phyloP scores from a whole-genome alignment of 2,797 vertebrate genomes.

The Macroramphosus scolopax region DNA sequence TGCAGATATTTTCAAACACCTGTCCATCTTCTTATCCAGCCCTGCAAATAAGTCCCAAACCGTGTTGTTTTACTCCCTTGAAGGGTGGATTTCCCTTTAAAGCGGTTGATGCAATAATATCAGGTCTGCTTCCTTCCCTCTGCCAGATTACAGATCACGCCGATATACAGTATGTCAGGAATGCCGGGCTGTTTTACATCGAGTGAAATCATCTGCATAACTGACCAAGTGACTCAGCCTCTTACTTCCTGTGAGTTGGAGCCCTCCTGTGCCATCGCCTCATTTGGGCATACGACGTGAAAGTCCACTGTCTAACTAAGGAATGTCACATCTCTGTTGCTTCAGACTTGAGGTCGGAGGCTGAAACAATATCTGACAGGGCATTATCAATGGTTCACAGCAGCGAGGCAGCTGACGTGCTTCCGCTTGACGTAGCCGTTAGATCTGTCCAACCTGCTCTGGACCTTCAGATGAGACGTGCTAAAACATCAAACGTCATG shows the following conservation, averaged over 20 bases:
- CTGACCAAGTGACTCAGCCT: constrained; percentile 20
- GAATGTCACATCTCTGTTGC: constrained; percentile 38
- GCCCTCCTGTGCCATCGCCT: constrained; percentile 14
- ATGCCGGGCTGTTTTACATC: constrained; percentile 22
- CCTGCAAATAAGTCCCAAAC: too few species aligned
- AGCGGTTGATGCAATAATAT: background rate
- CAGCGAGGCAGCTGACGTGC: constrained; percentile 6
- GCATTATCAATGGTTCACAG: constrained; percentile 31
- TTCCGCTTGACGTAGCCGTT: too few species aligned
- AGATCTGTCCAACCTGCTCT: too few species aligned
- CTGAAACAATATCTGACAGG: constrained; percentile 42
- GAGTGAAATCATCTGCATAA: constrained; percentile 37
- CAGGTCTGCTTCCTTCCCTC: constrained; percentile 17
- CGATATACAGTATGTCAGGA: constrained; percentile 36
- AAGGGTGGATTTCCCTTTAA: too few species aligned
- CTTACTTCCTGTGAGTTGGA: constrained; percentile 14
- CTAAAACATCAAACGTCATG: constrained; percentile 15
- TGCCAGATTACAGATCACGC: too few species aligned
- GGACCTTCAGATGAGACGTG: constrained; percentile 10
- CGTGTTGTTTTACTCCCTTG: too few species aligned
- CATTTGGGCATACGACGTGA: constrained; percentile 22
- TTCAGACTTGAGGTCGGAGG: constrained; percentile 23
- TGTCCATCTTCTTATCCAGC: too few species aligned
- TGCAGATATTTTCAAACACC: too few species aligned
- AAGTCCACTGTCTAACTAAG: constrained; percentile 21